Evolutionary conservation across 2,888 invertebrate genomes (phyloP).

Genomic region (Caenorhabditis sp.): DNA sequence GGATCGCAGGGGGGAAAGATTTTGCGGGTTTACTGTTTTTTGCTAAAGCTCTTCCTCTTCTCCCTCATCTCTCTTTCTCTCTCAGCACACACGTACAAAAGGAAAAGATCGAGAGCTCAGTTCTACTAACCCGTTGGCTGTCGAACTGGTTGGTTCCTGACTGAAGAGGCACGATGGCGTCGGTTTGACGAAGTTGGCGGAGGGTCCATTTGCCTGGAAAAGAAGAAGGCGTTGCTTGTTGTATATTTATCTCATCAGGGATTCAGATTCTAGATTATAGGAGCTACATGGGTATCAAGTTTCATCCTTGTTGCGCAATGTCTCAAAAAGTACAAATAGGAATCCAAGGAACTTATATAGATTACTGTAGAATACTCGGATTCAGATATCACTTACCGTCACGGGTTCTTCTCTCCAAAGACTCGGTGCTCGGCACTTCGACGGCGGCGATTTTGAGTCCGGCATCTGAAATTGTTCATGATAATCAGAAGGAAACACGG

Average conservation of each 20-base stretch:
- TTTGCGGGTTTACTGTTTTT: constrained; percentile 44
- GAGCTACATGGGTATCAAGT: neutral
- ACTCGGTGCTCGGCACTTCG: constrained; percentile 68
- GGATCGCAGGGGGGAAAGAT: no score
- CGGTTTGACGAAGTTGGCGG: constrained; percentile 77
- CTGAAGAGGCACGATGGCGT: constrained; percentile 81
- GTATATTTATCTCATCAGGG: no score
- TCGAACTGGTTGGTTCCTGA: constrained; percentile 82
- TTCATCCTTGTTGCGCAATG: neutral
- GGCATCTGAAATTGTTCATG: constrained; percentile 59
- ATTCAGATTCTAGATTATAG: no score
- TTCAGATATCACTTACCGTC: constrained; percentile 60
- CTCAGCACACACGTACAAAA: constrained; percentile 29
- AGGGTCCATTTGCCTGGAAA: constrained; percentile 72
- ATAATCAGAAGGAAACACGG: no score
- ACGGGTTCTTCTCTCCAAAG: constrained; percentile 68
- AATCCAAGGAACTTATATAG: neutral
- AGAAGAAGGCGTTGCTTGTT: neutral
- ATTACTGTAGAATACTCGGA: no score
- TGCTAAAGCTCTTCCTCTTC: constrained; percentile 7
- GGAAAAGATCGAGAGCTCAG: constrained; percentile 31
- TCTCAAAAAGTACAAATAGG: no score
- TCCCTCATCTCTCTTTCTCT: constrained; percentile 34
- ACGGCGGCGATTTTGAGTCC: constrained; percentile 71
- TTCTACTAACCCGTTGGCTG: constrained; percentile 73